Evolutionary conservation across 2,888 invertebrate species (phyloP).

Genomic region (Craniophora ligustri): DNA sequence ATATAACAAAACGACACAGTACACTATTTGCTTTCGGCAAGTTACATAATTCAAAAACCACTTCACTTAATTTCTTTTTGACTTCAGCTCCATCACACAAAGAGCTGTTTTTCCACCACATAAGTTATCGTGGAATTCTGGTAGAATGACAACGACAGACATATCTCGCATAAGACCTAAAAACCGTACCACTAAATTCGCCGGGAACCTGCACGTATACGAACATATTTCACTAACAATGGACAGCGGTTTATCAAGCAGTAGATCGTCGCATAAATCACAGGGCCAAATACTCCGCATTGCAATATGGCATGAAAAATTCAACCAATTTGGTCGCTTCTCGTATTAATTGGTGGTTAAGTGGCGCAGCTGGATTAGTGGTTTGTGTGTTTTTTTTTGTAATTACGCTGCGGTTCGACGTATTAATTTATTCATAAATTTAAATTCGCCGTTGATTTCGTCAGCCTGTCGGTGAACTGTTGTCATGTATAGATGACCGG

Average conservation of each 20-base stretch:
- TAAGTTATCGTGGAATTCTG: conserved; percentile 23
- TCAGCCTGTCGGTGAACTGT: too few relatives aligned
- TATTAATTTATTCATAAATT: too few relatives aligned
- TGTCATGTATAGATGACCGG: too few relatives aligned
- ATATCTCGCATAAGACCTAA: conserved; percentile 34
- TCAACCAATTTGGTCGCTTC: conserved; percentile 31
- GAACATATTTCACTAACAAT: conserved; percentile 52
- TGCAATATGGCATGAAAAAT: conserved; percentile 43
- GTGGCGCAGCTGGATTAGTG: conserved; percentile 33
- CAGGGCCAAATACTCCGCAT: conserved; percentile 21
- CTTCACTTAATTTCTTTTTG: too few relatives aligned
- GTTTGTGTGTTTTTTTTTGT: conserved; percentile 15
- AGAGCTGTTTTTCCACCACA: conserved; percentile 22
- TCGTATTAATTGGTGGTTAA: conserved; percentile 44
- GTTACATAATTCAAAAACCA: too few relatives aligned
- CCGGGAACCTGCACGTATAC: conserved; percentile 19
- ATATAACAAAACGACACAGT: too few relatives aligned
- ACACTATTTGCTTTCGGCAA: too few relatives aligned
- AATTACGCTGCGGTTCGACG: conserved; percentile 22
- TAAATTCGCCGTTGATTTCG: too few relatives aligned
- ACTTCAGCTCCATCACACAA: too few relatives aligned
- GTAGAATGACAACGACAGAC: conserved; percentile 27
- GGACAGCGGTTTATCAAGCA: conserved; percentile 59
- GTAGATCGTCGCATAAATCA: conserved; percentile 58
- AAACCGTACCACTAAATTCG: conserved; percentile 45